phyloP scores from a whole-genome alignment of 2,797 vertebrate genomes.

The Paramormyrops hopkinsi region DNA sequence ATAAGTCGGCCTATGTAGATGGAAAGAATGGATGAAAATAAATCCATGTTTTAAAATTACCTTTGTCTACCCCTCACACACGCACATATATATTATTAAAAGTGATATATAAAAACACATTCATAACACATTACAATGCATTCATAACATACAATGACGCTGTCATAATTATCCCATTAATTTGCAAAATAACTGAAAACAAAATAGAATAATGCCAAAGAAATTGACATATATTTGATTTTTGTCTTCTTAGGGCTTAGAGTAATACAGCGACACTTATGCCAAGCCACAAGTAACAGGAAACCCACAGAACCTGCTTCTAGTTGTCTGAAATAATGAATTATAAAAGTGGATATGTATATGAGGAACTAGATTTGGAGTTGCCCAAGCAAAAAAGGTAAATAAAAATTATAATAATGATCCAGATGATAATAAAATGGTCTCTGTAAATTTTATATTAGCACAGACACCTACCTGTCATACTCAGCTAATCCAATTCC shows the following conservation, averaged over 20 bases:
- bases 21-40: not conserved
- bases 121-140: not conserved
- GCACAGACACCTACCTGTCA: not conserved
- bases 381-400: no score
- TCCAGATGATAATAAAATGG: not conserved
- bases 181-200: not conserved
- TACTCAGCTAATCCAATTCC: not conserved
- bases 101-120: no score
- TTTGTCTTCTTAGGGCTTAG: slow-evolving; percentile 49
- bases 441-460: not conserved
- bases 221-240: not conserved
- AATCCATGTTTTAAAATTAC: not conserved
- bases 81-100: no score
- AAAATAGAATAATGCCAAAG: not conserved
- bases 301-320: not conserved
- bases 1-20: not conserved
- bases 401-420: not conserved
- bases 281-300: slow-evolving; percentile 48
- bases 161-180: not conserved
- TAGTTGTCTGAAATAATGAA: not conserved
- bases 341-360: not conserved
- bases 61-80: not conserved
- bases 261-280: slow-evolving; percentile 54
- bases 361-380: not conserved
- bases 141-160: not conserved